Base-by-base conservation (phyloP, 2,888 invertebrate species). In the Drosophila hamatofila region DNA sequence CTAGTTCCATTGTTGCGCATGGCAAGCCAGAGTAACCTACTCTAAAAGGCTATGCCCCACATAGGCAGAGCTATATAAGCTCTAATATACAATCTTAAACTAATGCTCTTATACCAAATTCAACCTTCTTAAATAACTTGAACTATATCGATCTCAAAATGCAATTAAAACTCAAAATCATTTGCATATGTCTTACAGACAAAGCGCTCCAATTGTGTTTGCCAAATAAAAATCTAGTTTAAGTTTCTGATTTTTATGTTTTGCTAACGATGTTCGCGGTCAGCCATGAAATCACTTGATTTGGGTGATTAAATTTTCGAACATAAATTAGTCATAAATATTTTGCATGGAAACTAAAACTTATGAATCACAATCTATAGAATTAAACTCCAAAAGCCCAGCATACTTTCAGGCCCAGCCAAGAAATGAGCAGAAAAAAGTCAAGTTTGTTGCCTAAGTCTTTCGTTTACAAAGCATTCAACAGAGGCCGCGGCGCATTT, bases 391-490 rank as follows among this genome's bases (percentile, higher is more conserved):
- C n/a, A n/a, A n/a, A n/a, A n/a, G n/a, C 0, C 0, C 2, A n/a
- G 75, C 71, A 71, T 75, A 71, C 71, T 78, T 67, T 75, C 18
- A 16, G 64, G 71, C 61, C 6, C 2, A 14, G 1, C 30, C 1
- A 4, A 11, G 37, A 39, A 39, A 30, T 42, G 0, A 0, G 1
- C 6, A 9, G 2, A 5, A 41, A 49, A 23, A 16, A 21, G 11
- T 16, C 35, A 23, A 62, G 83, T 83, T 83, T 62, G 87, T 87
- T 77, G 77, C 84, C 74, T 71, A 80, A 85, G 80, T 89, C 80
- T 74, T 80, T 80, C 35, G 58, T 73, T 49, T 8, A 21, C 62
- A 70, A 65, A 57, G 62, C 75, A 55, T 42, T 39, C 74, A 21
- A 66, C 27, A 46, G 37, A 23, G 30, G 18, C 30, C 2, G 30